A percentile compares a stretch with the other conserved stretches of the same genome.
phyloP scores from a whole-genome alignment of 2,888 invertebrate genomes.

The Rotaria macrura region DNA sequence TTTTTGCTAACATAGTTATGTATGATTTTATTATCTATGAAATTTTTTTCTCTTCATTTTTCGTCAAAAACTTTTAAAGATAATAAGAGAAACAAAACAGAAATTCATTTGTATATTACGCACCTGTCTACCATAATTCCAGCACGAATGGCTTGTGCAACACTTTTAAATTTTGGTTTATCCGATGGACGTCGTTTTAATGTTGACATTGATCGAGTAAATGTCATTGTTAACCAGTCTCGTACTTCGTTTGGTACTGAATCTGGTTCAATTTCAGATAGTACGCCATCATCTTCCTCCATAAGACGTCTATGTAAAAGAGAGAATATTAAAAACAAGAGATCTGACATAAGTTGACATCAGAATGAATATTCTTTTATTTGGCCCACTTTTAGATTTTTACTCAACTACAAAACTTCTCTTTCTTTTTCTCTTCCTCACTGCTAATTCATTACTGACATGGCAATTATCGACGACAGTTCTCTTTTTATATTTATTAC shows the following conservation, averaged over 20 bases:
- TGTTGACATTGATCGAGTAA: constrained; percentile 60
- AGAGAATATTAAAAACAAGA: no score
- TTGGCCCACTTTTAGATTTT: background rate
- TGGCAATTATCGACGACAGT: background rate
- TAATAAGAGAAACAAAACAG: no score
- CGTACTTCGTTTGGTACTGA: constrained; percentile 88
- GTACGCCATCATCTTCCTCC: constrained; percentile 72
- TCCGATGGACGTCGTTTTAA: constrained; percentile 54
- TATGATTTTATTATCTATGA: background rate
- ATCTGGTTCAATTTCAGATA: constrained; percentile 88
- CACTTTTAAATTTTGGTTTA: constrained; percentile 70
- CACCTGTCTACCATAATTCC: constrained; percentile 81
- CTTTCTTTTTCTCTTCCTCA: background rate
- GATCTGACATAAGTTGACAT: background rate
- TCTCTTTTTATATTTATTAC: background rate
- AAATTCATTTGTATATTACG: no score
- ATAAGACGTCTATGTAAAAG: constrained; percentile 42
- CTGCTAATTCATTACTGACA: background rate
- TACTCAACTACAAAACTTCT: background rate
- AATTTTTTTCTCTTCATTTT: background rate
- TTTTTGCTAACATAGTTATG: background rate
- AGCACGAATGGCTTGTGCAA: constrained; percentile 86
- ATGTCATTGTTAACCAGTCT: constrained; percentile 89
- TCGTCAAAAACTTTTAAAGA: background rate
- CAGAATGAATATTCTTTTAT: no score